Evolutionary conservation across 2,797 vertebrate species (phyloP).

Genomic region (Lutjanus campechanus): DNA sequence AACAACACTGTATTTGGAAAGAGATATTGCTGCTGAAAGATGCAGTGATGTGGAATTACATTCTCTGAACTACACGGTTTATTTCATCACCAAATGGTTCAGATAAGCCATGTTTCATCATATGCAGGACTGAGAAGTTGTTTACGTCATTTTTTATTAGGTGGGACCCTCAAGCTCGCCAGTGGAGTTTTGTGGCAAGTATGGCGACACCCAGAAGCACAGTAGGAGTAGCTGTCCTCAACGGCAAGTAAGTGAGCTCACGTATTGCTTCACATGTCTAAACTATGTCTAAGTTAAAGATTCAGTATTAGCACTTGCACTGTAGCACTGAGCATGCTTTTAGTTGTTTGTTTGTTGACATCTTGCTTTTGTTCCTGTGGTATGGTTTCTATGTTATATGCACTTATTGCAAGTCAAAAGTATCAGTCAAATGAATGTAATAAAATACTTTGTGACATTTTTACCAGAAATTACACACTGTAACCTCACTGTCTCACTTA

Average conservation of each 20-base stretch:
- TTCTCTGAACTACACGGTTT: neutral
- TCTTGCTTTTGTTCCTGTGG: neutral
- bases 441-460: neutral
- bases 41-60: neutral
- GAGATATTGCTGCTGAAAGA: neutral
- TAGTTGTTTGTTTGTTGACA: neutral
- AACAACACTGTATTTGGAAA: neutral
- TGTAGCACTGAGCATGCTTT: neutral
- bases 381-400: neutral
- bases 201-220: slow-evolving; percentile 98
- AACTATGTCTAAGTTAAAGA: slow-evolving; percentile 3
- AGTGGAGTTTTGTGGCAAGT: slow-evolving; percentile 99
- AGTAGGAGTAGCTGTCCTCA: slow-evolving; percentile 96
- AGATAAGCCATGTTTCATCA: slow-evolving; percentile 2
- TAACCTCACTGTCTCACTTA: too few relatives aligned
- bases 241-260: slow-evolving; percentile 91
- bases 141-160: slow-evolving; percentile 42
- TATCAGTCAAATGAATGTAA: neutral
- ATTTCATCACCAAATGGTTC: neutral
- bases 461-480: neutral
- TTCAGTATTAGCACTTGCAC: neutral
- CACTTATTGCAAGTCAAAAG: neutral
- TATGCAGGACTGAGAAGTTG: neutral
- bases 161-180: slow-evolving; percentile 95
- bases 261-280: neutral